A percentile compares a stretch with the other conserved stretches of the same genome.
phyloP scores from a whole-genome alignment of 2,797 vertebrate genomes.

The Acanthis flammea region DNA sequence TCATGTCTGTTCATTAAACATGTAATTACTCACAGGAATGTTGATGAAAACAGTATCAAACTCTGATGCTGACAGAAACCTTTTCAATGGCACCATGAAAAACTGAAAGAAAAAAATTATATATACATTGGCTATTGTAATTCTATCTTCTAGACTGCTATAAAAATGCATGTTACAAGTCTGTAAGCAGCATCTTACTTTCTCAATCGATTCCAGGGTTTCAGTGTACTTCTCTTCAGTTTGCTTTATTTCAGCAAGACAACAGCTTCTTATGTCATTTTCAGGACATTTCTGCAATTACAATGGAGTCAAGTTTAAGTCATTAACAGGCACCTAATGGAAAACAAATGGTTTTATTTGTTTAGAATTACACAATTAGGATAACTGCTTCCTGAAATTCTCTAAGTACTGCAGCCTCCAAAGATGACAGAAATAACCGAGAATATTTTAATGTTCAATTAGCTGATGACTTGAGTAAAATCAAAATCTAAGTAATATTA shows the following conservation, averaged over 20 bases:
- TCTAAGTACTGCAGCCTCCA: neutral
- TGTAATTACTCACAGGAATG: conserved; percentile 85
- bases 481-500: conserved; percentile 2
- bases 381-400: conserved; percentile 26
- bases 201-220: conserved; percentile 96
- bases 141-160: neutral
- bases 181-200: conserved; percentile 74
- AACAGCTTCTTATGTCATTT: conserved; percentile 93
- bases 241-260: conserved; percentile 93
- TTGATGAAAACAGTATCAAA: conserved; percentile 94
- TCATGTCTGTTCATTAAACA: neutral
- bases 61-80: conserved; percentile 84
- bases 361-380: conserved; percentile 1
- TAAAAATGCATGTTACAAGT: neutral
- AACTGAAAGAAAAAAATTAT: conserved; percentile 76
- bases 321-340: conserved; percentile 3
- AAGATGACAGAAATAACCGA: neutral
- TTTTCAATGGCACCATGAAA: conserved; percentile 92
- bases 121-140: neutral
- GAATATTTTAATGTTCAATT: conserved; percentile 15
- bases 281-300: conserved; percentile 87
- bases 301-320: conserved; percentile 40
- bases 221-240: conserved; percentile 98
- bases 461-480: neutral
- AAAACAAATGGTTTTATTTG: conserved; percentile 2